Base-by-base conservation (phyloP, 2,797 vertebrate species). In the Adelosebastes latens region DNA sequence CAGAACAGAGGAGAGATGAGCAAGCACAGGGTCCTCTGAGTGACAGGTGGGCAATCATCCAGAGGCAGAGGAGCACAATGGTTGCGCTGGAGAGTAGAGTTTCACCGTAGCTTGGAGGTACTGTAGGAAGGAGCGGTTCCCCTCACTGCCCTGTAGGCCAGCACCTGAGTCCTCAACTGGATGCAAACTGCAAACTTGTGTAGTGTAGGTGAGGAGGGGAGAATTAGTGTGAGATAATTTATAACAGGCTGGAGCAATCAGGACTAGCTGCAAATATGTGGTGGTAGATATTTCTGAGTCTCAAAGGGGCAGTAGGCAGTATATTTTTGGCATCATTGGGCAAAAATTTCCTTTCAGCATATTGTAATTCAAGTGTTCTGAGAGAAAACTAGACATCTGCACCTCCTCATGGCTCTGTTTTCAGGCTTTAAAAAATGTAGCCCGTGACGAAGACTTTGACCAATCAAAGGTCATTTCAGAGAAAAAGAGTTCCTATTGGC, bases 1-100 rank as follows among this genome's bases (percentile, higher is more conserved):
- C 77, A 68, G 66, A 87, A 46, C 49, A 65, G 58, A 76, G 65
- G 74, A 16, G 49, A 81, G 60, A 76, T 42, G 66, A 80, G 76
- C 60, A 59, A 72, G 14, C 61, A 60, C 58, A 46, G 71, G 73
- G 62, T 65, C 58, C 18, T 67, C 49, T 20, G 39, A 76, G 63
- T 68, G 69, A 58, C 20, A 49, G n/a, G 49, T 34, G 31, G 6
- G 24, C 71, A 69, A 31, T 69, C n/a, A 58, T 46, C 49, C 24
- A 39, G 62, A 72, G 39, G 13, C 27, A 69, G 8, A 11, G 27
- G 32, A 24, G 32, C 32, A n/a, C 67, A n/a, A 34, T 34, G 77
- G 49, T 58, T 24, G 39, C 49, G 68, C 82, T 60, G 53, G 20
- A 62, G 59, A 42, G 10, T 13, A 9, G 27, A 49, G n/a, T 64